Evolutionary conservation across 2,888 invertebrate genomes (phyloP), one percentile per base, ranked within the genome.

Genomic region (Pristionchus arcanus): DNA sequence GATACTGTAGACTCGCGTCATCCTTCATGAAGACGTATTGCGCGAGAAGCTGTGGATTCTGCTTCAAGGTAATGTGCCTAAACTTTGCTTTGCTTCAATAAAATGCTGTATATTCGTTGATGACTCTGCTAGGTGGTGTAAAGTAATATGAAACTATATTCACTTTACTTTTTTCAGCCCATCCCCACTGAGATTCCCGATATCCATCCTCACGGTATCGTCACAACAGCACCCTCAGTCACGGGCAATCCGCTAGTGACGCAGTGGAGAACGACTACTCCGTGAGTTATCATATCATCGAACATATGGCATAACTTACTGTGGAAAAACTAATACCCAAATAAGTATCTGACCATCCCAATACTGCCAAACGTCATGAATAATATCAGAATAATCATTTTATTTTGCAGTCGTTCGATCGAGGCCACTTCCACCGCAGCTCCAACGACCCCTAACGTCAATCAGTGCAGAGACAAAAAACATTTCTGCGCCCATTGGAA

Each of bases 401-500:
- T n/a, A n/a, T n/a, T 5, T 49, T 87, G 42, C 71, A 87, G 87
- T 42, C 66, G 71, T 15, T 13, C 19, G 5, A 71, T 87, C 49
- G 87, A 87, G 49, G 71, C 13, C n/a, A 68, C 28, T 0, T 3
- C 83, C 9, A 15, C 87, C 5, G 88, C 21, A 2, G 21, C 90
- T 19, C 42, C 85, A 16, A 84, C 93, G 15, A 91, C 90, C 9
- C 13, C 81, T 15, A 11, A 25, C 15, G 0, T 25, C 16, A 83
- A 92, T 19, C 87, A 88, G 53, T 94, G 94, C 90, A 89, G 91
- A 25, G 94, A 94, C 89, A 91, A 91, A 81, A 95, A 95, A 87
- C 94, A 94, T 90, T 94, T 94, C 90, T 95, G 95, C 90, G 89
- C 90, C 2, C 93, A 94, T 84, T 95, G 95, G 94, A 94, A 94